These are phyloP conservation scores for Torymus auratus DNA, from an alignment of 2,888 invertebrate genomes.

Conservation along the genomic window DNA sequence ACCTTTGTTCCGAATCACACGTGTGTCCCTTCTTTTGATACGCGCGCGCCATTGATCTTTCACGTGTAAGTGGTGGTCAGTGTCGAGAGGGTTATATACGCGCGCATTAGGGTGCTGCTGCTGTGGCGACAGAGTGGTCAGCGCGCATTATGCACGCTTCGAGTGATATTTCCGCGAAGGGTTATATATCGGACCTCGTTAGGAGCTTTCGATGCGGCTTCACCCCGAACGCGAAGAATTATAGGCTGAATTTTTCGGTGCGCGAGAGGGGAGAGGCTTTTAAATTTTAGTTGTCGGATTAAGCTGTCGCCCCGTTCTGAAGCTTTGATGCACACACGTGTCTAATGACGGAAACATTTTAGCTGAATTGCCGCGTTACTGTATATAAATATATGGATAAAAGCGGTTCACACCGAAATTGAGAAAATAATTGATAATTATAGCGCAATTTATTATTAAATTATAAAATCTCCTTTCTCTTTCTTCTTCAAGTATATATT, in stretches of 20 bases:
- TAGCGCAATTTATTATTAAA: no score
- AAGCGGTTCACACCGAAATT: no score
- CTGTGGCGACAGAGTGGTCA: conserved; percentile 32
- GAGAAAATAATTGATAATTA: no score
- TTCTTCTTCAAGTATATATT: no score
- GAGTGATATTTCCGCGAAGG: conserved; percentile 9
- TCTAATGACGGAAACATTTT: no score
- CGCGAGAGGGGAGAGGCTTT: neutral
- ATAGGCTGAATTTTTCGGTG: conserved; percentile 24
- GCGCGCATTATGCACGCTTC: conserved; percentile 45
- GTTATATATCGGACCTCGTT: conserved; percentile 39
- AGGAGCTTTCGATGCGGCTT: neutral
- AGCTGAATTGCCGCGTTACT: no score
- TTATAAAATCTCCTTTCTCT: no score
- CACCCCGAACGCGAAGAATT: conserved; percentile 21
- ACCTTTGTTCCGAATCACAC: conserved; percentile 22
- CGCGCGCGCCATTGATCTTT: conserved; percentile 10
- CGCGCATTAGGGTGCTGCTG: neutral
- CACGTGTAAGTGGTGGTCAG: conserved; percentile 16
- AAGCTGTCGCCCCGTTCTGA: neutral
- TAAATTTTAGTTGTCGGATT: neutral
- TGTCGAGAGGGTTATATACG: neutral
- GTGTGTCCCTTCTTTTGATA: neutral
- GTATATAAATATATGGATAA: no score
- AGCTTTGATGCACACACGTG: no score